A percentile compares a stretch with the other conserved stretches of the same genome.
These are phyloP conservation scores for Plotosus lineatus DNA, from an alignment of 2,113 vertebrate genomes.

Conservation along the genomic window DNA sequence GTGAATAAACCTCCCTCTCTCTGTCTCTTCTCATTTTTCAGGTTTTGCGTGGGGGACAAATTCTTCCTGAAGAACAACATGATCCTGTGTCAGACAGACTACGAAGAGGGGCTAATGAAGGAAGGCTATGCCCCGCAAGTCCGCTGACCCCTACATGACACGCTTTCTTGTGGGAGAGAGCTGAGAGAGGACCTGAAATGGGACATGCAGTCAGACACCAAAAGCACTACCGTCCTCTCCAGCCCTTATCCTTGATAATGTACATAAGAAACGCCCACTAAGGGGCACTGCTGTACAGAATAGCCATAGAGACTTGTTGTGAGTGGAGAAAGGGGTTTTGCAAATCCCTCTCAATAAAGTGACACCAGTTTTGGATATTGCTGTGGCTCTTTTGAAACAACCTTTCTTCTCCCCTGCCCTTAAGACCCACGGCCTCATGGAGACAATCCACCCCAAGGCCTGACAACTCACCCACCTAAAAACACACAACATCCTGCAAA, in stretches of 20 bases:
- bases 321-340: constrained; percentile 19
- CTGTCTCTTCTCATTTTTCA: constrained; percentile 64
- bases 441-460: constrained; percentile 44
- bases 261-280: constrained; percentile 62
- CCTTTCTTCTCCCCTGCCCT: constrained; percentile 47
- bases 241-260: constrained; percentile 67
- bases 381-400: constrained; percentile 56
- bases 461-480: constrained; percentile 6
- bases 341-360: constrained; percentile 38
- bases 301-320: constrained; percentile 79
- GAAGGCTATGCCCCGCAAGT: constrained; percentile 95
- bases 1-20: constrained; percentile 32
- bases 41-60: constrained; percentile 99
- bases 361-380: constrained; percentile 42
- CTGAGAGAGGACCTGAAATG: constrained; percentile 54
- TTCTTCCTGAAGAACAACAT: constrained; percentile 99
- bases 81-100: constrained; percentile 99
- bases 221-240: constrained; percentile 83
- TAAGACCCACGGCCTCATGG: constrained; percentile 48
- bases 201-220: constrained; percentile 72
- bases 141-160: constrained; percentile 77
- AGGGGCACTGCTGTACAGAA: constrained; percentile 82
- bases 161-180: constrained; percentile 20
- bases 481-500: constrained; percentile 16
- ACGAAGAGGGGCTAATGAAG: constrained; percentile 98